phyloP scores from a whole-genome alignment of 2,888 invertebrate genomes.

The Diaphora mendica region DNA sequence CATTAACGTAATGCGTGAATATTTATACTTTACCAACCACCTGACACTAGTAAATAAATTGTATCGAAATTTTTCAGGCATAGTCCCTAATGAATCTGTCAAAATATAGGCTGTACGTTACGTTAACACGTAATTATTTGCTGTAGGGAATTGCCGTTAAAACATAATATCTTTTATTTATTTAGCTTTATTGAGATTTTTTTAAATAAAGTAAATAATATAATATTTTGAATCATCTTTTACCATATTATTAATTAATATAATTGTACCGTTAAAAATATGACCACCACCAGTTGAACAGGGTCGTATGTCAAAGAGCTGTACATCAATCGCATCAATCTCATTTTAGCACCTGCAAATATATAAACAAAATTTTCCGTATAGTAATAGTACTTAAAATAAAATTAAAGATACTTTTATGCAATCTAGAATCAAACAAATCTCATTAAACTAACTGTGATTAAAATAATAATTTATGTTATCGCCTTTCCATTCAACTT shows the following conservation, averaged over 20 bases:
- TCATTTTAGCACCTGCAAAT: not conserved
- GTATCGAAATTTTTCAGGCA: not conserved
- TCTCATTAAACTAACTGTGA: not conserved
- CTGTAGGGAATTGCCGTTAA: not conserved
- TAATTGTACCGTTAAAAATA: not conserved
- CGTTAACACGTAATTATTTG: not conserved
- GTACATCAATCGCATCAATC: not conserved
- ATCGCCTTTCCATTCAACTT: slow-evolving; percentile 6
- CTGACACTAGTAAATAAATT: not conserved
- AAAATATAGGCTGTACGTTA: not conserved
- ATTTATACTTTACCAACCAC: not conserved
- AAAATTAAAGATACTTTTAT: not conserved
- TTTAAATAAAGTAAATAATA: no score
- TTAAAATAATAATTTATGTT: not conserved
- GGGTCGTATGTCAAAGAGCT: not conserved
- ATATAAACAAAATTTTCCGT: not conserved
- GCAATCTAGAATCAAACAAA: not conserved
- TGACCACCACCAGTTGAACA: no score
- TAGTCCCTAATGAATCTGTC: not conserved
- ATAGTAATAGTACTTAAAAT: not conserved
- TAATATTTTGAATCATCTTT: not conserved
- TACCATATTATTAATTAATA: no score
- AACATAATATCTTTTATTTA: not conserved
- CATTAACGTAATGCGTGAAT: not conserved
- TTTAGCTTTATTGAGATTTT: no score